Base-by-base conservation (phyloP, 2,113 vertebrate genomes). In the Serinus canaria region DNA sequence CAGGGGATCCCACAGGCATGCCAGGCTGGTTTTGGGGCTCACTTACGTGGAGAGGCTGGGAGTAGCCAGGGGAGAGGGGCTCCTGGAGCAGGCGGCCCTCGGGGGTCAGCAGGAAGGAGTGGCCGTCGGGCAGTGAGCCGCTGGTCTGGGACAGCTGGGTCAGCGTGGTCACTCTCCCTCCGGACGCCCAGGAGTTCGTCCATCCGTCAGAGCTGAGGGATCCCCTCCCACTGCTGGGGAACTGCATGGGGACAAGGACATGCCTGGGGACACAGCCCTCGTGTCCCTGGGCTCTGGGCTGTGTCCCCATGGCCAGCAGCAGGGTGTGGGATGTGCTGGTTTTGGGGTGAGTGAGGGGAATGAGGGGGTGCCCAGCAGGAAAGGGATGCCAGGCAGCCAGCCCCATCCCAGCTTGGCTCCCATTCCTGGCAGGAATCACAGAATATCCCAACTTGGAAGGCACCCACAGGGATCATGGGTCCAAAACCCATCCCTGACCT, bases 31-130 rank as follows among this genome's bases (percentile, higher is more conserved):
- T 33, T 31, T 2, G 24, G 53, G 33, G 20, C 1, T 55, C 67
- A 95, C 99, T 99, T 96, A 99, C 99, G 3, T 97, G 98, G n/a
- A 97, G 95, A n/a, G 98, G 98, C 70, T 98, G 98, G 6, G 97
- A 66, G 49, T 98, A 98, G 68, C 98, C 98, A 1, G 98, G 97
- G 44, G 98, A 98, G 37, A 98, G 58, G 10, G 94, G 88, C 44
- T 98, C 98, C 68, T 98, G 96, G 0, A 47, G 67, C 64, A 66
- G 12, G 7, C 70, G 43, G 73, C 75, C 89, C 23, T 93, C 68
- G 0, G 92, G 15, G 47, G 47, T 8, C 15, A 50, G 58, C 12
- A 74, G 9, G 3, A 91, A 82, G 12, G 92, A 58, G 37, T 72
- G 94, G 2, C 87, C 73, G 0, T 97, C 97, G 0, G 97, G 95